Evolutionary conservation across 2,888 invertebrate species (phyloP).

Genomic region (Drosophila helvetica): DNA sequence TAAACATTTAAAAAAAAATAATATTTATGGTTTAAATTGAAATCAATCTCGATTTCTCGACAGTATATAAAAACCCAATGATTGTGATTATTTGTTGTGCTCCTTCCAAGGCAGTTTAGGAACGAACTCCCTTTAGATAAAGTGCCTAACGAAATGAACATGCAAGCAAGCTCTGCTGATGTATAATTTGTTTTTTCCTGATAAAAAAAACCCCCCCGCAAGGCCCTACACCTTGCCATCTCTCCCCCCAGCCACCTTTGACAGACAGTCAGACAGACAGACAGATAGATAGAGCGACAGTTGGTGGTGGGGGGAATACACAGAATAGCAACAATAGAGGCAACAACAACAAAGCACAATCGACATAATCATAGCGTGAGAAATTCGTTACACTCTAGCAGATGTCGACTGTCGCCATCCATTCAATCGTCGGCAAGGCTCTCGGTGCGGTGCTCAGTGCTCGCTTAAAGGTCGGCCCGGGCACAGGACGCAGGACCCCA

Average conservation of each 20-base stretch:
- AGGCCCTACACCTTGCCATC: constrained; percentile 60
- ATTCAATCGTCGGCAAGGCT: constrained; percentile 25
- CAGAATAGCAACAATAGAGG: constrained; percentile 56
- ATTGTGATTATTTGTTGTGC: constrained; percentile 3
- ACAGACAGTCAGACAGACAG: background rate
- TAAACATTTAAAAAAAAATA: too few relatives aligned
- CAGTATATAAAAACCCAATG: background rate
- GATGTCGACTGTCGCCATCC: constrained; percentile 69
- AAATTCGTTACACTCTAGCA: constrained; percentile 82
- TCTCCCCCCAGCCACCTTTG: background rate
- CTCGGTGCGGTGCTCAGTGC: background rate
- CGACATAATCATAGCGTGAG: constrained; percentile 83
- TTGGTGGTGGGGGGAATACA: constrained; percentile 21
- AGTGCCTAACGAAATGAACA: constrained; percentile 32
- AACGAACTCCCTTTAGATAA: constrained; percentile 1
- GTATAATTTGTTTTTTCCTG: constrained; percentile 35
- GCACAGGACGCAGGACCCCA: constrained; percentile 7
- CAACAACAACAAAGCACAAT: constrained; percentile 66
- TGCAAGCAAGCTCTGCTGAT: constrained; percentile 19
- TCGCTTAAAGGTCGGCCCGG: constrained; percentile 61
- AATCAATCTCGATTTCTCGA: background rate
- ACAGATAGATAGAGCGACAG: constrained; percentile 3
- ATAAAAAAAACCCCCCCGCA: constrained; percentile 27
- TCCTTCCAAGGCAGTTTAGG: background rate
- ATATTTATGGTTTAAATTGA: background rate